Base-by-base conservation (phyloP, 1,140 invertebrate species). In the Leptonema lineaticorne region DNA sequence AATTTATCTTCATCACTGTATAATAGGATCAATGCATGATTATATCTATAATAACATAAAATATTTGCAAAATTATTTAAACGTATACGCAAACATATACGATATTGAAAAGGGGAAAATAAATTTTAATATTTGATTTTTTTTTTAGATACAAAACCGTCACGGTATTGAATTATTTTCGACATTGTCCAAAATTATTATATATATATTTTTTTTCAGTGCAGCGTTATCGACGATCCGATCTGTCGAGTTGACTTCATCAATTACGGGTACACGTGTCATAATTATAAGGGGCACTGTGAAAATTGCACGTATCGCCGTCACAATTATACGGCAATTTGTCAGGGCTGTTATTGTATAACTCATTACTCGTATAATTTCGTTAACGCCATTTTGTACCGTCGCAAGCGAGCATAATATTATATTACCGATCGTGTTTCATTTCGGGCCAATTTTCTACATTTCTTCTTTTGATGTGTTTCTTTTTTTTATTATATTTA, bases 191-290 rank as follows among this genome's bases (percentile, higher is more conserved):
- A 16, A 41, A 14, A 16, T 41, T 2, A 3, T 9, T 41, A 41
- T 41, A 41, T 2, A 16, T 41, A 41, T 41, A 41, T 41, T 41
- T 41, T 41, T 5, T 33, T 33, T 33, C 30, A 33, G 37, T 41
- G 37, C 37, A 41, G 11, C 37, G 37, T 16, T 16, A 4, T 41
- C 16, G 37, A 41, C 16, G 11, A 16, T 9, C 11, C 37, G 37
- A 16, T 41, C 37, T 41, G 37, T 41, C 37, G 16, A 14, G 16
- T 41, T 41, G 11, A 41, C 37, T 41, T 41, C 37, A 41, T 41
- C 37, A 41, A 41, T 41, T 41, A 41, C 37, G 37, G 37, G 30
- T 18, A 8, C 56, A 28, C 56, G 56, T 58, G 56, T 58, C 56
- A 58, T 58, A 58, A 58, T 58, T 16, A 58, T 30, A 58, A 22